Percentiles rank a stretch among this genome's conserved stretches.
These are phyloP conservation scores for Bufo gargarizans DNA, from an alignment of 2,113 vertebrate species.

Conservation along the genomic window DNA sequence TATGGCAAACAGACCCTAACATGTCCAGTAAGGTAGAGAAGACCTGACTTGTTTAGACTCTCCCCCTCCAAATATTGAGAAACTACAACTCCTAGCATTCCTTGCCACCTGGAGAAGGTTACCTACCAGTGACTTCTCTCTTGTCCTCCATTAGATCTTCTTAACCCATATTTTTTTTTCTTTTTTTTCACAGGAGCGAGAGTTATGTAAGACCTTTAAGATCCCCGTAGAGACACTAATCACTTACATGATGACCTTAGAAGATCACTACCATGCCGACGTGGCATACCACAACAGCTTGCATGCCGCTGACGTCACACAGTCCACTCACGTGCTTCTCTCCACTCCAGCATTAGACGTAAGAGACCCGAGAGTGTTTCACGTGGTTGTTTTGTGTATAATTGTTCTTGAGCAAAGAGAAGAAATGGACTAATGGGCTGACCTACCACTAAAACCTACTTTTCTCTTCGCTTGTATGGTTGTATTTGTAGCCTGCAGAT, in stretches of 20 bases:
- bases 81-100: neutral
- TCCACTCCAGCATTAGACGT: conserved; percentile 89
- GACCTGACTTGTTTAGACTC: neutral
- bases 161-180: neutral
- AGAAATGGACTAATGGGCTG: neutral
- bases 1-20: neutral
- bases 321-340: conserved; percentile 92
- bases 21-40: too few relatives aligned
- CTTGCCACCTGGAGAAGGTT: neutral
- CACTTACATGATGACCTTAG: conserved; percentile 89
- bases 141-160: neutral
- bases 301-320: conserved; percentile 90
- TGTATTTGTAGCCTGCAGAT: neutral
- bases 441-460: neutral
- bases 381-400: neutral
- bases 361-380: conserved; percentile 59
- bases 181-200: conserved; percentile 78
- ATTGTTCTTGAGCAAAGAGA: neutral
- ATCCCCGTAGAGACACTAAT: conserved; percentile 89
- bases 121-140: neutral
- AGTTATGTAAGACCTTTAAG: conserved; percentile 87
- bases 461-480: neutral
- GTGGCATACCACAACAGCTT: conserved; percentile 96
- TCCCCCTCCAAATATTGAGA: neutral
- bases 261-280: conserved; percentile 92